Evolutionary conservation across 2,888 invertebrate species (phyloP).

Genomic region (Acrocyrtus sp.): DNA sequence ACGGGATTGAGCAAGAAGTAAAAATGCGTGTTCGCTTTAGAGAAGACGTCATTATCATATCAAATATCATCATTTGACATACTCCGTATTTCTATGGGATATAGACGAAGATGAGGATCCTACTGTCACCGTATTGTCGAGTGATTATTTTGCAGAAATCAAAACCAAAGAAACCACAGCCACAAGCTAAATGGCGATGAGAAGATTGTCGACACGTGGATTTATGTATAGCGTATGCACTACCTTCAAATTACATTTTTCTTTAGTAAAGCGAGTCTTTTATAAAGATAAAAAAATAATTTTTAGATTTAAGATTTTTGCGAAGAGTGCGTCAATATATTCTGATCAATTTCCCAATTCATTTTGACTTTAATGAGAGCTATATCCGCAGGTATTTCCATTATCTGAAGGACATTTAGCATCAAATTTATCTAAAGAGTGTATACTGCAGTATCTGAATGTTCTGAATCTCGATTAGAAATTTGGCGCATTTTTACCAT

Average conservation of each 20-base stretch:
- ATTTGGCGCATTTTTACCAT: no score
- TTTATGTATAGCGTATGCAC: conserved; percentile 10
- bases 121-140: conserved; percentile 12
- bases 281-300: no score
- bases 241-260: neutral
- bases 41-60: conserved; percentile 40
- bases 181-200: conserved; percentile 42
- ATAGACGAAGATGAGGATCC: neutral
- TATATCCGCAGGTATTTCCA: no score
- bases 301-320: neutral
- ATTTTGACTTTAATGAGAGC: no score
- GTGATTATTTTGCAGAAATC: conserved; percentile 23
- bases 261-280: no score
- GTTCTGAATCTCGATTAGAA: no score
- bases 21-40: no score
- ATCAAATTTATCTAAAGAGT: no score
- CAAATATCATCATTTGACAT: neutral
- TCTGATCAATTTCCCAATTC: no score
- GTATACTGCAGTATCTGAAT: no score
- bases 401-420: no score
- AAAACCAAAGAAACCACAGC: conserved; percentile 30
- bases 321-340: conserved; percentile 13
- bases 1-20: no score
- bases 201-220: conserved; percentile 44
- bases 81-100: neutral